These are phyloP conservation scores for Crocallis elinguaria DNA, from an alignment of 2,888 invertebrate genomes.

Conservation along the genomic window DNA sequence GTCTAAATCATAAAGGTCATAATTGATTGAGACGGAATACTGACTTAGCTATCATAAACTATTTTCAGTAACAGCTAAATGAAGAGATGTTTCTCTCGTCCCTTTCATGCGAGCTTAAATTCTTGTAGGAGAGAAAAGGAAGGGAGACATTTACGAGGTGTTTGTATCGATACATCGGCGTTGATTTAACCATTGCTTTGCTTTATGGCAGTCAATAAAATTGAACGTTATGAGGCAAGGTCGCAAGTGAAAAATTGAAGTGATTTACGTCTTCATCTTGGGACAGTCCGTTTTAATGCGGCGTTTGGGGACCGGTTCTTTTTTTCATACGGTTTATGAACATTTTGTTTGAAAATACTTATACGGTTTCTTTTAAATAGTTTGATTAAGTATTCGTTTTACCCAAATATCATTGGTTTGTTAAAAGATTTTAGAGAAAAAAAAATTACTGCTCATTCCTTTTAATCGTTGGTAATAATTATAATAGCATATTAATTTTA, in stretches of 20 bases:
- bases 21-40: conserved; percentile 40
- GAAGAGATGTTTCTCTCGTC: conserved; percentile 62
- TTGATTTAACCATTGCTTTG: conserved; percentile 84
- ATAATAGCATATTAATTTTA: no score
- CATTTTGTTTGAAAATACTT: conserved; percentile 21
- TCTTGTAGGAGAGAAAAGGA: conserved; percentile 52
- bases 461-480: no score
- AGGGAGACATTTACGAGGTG: conserved; percentile 75
- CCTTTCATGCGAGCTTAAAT: conserved; percentile 42
- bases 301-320: conserved; percentile 39
- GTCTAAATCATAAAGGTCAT: conserved; percentile 44
- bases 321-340: not conserved
- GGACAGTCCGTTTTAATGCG: conserved; percentile 50
- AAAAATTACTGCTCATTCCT: no score
- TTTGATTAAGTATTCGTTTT: no score
- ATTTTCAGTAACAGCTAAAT: conserved; percentile 79
- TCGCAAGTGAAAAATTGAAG: conserved; percentile 76
- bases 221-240: conserved; percentile 85
- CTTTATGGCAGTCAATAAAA: conserved; percentile 84
- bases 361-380: not conserved
- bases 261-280: conserved; percentile 80
- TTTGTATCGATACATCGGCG: conserved; percentile 81
- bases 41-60: conserved; percentile 78
- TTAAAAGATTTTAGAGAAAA: no score
- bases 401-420: no score